Conservation (phyloP, 2,113 vertebrate species). For the Reinhardtius hippoglossoides region DNA sequence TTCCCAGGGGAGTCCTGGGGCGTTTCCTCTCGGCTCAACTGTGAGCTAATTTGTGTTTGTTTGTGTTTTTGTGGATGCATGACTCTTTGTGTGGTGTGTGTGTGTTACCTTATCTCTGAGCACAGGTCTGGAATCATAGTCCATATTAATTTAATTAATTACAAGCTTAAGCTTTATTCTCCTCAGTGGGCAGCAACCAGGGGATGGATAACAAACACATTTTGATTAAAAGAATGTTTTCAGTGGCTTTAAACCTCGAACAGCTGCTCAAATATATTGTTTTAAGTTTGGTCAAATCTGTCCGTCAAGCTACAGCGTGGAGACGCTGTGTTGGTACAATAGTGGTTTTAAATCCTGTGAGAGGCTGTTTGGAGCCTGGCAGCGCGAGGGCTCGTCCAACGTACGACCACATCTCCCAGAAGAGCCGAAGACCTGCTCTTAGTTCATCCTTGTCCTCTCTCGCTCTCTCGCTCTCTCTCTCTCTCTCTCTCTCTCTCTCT, state of each 20-base stretch:
- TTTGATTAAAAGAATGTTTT: too few species aligned
- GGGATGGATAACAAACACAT: too few species aligned
- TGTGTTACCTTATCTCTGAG: neutral
- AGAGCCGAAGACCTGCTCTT: too few species aligned
- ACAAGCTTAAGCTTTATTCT: neutral
- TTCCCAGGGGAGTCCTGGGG: conserved; percentile 31
- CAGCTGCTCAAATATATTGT: too few species aligned
- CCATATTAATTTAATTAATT: neutral
- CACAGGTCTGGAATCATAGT: neutral
- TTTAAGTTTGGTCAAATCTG: too few species aligned
- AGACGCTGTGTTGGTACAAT: too few species aligned
- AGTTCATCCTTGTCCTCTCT: neutral
- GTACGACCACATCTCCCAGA: too few species aligned
- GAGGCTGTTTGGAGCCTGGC: too few species aligned
- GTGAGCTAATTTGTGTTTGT: conserved; percentile 5
- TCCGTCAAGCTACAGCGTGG: too few species aligned
- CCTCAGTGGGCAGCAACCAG: neutral
- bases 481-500: conserved; percentile 3
- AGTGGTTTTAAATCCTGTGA: too few species aligned
- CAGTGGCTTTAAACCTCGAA: too few species aligned
- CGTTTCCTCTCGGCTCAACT: conserved; percentile 46
- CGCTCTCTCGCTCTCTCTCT: conserved; percentile 2
- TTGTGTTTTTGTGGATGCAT: neutral
- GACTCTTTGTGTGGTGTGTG: neutral
- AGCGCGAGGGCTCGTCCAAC: too few species aligned